Evolutionary conservation across 2,888 invertebrate species (phyloP), one percentile per base, ranked within the genome.

Genomic region (Calameuta filiformis): DNA sequence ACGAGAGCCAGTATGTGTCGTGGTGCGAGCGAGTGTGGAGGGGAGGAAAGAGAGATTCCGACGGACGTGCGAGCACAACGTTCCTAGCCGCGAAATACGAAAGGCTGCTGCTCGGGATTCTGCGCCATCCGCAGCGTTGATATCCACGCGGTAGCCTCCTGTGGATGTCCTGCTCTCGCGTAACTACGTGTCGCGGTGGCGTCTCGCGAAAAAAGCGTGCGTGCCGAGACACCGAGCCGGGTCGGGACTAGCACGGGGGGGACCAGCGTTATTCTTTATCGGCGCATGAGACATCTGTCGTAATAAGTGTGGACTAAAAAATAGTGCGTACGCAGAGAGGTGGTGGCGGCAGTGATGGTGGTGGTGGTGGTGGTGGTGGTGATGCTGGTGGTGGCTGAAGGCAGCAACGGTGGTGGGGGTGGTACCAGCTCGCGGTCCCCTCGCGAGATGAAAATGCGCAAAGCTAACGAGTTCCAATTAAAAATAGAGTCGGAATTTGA

Each of bases 281-380:
- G 90, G 89, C 92, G 92, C 92, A 93, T 93, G 93, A 93, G 93
- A 93, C 94, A 93, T 94, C 93, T 93, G 93, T 93, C 93, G 93
- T 93, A 93, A 93, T 93, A 93, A 93, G 93, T 93, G 92, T 92
- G 92, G 93, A 93, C 93, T 93, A 93, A 93, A 93, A 93, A 93
- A 93, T 94, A 93, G 93, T 93, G 94, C 93, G 93, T 93, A 92
- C 92, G 89, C 88, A 85, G 88, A 86, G 86, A 83, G 83, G 82
- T 85, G 81, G 81, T 81, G 83, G 81, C 76, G 84, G 80, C 80
- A 80, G 79, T 75, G 79, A 78, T 68, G 82, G 80, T 79, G 82
- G 82, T 76, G 79, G 82, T 79, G 80, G 75, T 79, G 77, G 75
- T 80, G 83, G 35, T 73, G 69, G 69, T 69, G 33, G 71, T 71